Evolutionary conservation across 2,888 invertebrate species (phyloP).

Genomic region (Oscheius sp.): DNA sequence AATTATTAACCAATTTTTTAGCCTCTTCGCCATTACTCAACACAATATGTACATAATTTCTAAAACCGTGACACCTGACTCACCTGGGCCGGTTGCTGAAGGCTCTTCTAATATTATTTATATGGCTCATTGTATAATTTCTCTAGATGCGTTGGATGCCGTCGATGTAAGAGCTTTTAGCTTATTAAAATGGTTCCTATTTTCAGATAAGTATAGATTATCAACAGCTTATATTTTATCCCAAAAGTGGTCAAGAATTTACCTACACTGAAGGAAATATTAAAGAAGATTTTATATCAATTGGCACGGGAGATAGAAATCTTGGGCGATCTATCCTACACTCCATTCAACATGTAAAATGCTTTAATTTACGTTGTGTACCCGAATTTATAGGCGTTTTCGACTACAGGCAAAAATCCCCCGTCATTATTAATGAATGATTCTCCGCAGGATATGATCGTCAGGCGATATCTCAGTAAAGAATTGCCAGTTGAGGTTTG

Average conservation of each 20-base stretch:
- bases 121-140: constrained; percentile 36
- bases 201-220: constrained; percentile 32
- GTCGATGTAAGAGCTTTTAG: constrained; percentile 34
- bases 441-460: constrained; percentile 42
- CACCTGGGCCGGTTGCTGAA: neutral
- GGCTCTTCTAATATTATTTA: constrained; percentile 31
- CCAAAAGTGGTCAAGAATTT: constrained; percentile 31
- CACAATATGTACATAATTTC: constrained; percentile 43
- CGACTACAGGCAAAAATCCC: neutral
- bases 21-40: constrained; percentile 40
- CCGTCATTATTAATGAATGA: constrained; percentile 19
- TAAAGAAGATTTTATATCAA: constrained; percentile 18
- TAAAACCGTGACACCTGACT: constrained; percentile 25
- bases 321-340: constrained; percentile 37
- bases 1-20: constrained; percentile 16
- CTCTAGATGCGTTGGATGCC: constrained; percentile 37
- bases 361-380: neutral
- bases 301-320: constrained; percentile 36
- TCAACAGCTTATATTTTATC: constrained; percentile 31
- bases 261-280: constrained; percentile 19
- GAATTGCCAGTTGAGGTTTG: constrained; percentile 21
- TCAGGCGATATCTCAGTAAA: constrained; percentile 38
- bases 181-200: neutral
- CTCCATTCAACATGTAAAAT: constrained; percentile 30
- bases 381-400: constrained; percentile 23